Evolutionary conservation across 1,140 invertebrate genomes (phyloP), one percentile per base, ranked within the genome.

Genomic region (Brachionus plicatilis): DNA sequence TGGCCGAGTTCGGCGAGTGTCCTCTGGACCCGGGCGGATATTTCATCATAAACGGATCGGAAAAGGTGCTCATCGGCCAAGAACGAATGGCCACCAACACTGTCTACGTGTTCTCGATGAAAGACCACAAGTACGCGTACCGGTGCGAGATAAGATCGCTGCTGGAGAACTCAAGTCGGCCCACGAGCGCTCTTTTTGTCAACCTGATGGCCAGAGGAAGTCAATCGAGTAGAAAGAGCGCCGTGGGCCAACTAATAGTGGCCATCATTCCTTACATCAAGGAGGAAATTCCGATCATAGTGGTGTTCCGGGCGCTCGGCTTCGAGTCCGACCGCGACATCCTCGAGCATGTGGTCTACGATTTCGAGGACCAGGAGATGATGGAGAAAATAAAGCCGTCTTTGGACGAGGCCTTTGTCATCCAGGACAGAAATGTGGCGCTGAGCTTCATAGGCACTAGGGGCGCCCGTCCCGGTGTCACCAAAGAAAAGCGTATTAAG

Each of bases 61-160:
- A 90, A 84, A 90, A 93, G 90, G 93, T 94, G 0, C 90, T 99
- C 0, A 99, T 99, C 90, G 97, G 97, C 8, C 97, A 99, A 90
- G 97, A 99, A 89, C 99, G 99, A 90, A 99, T 99, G 97, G 97
- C 97, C 12, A 98, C 97, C 9, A 99, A 99, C 88, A 98, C 96
- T 80, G 97, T 99, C 3, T 99, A 99, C 91, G 97, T 99, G 1
- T 99, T 99, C 88, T 94, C 95, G 87, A 96, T 99, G 94, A 99
- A 99, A 90, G 92, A 92, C 85, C 91, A 91, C 1, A 99, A 99
- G 90, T 99, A 95, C 92, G 95, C 96, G 8, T 99, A 94, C 88
- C 99, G 98, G 91, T 94, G 96, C 82, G 97, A 99, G 91, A 96
- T 97, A 85, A 91, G 97, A 17, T 98, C 96, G 0, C 97, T 95